phyloP scores from a whole-genome alignment of 2,113 vertebrate genomes.

The Struthio camelus region DNA sequence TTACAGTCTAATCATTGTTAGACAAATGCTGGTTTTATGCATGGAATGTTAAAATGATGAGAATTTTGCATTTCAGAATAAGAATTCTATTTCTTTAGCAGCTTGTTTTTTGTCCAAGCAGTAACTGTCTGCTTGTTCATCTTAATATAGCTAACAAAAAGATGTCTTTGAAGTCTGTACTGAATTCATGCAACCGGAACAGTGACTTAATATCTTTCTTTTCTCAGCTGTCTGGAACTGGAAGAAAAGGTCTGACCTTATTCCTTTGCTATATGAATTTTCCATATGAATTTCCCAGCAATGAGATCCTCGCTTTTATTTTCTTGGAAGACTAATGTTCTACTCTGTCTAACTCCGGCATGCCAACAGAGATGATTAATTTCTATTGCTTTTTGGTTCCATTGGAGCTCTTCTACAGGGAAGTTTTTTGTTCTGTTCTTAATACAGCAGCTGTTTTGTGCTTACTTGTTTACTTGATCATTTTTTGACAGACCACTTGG shows the following conservation, averaged over 20 bases:
- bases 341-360: neutral
- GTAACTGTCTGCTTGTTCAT: neutral
- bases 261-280: constrained; percentile 1
- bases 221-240: constrained; percentile 6
- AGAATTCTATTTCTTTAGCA: neutral
- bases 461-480: neutral
- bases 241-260: constrained; percentile 21
- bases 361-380: constrained; percentile 7
- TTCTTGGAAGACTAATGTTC: constrained; percentile 20
- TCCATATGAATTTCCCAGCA: constrained; percentile 24
- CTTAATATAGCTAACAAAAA: neutral
- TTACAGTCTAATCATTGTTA: neutral
- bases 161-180: constrained; percentile 19
- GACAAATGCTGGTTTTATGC: neutral
- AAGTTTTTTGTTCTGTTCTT: neutral
- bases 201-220: neutral
- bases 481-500: neutral
- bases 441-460: neutral
- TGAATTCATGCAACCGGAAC: neutral
- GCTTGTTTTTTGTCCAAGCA: neutral
- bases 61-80: constrained; percentile 9
- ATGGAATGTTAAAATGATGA: neutral
- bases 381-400: neutral
- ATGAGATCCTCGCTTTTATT: neutral
- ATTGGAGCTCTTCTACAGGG: neutral